Evolutionary conservation across 2,888 invertebrate species (phyloP).

Genomic region (Chloromyia formosa): DNA sequence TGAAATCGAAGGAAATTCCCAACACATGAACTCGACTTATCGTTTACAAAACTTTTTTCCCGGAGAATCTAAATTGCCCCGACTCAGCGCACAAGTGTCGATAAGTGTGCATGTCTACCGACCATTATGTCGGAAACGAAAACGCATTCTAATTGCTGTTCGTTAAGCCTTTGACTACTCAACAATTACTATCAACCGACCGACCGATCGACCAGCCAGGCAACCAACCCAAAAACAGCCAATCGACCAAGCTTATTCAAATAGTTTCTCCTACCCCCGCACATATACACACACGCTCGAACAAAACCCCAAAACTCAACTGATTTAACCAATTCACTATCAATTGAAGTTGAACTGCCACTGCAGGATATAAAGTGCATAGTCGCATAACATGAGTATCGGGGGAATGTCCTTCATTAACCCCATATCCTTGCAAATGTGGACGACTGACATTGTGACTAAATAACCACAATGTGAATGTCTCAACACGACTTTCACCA

Average conservation of each 20-base stretch:
- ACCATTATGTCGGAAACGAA: slow-evolving; percentile 21
- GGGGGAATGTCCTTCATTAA: slow-evolving; percentile 12
- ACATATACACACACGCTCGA: too few relatives aligned
- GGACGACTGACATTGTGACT: slow-evolving; percentile 28
- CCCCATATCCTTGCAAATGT: slow-evolving; percentile 12
- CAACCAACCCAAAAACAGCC: slow-evolving; percentile 1
- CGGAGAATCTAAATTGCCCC: neutral
- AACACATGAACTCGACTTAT: too few relatives aligned
- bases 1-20: neutral
- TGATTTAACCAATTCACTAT: slow-evolving; percentile 34
- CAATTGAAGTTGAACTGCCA: slow-evolving; percentile 26
- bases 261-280: slow-evolving; percentile 1
- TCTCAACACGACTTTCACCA: slow-evolving; percentile 25
- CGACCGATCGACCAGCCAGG: too few relatives aligned
- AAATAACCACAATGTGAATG: slow-evolving; percentile 26
- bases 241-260: slow-evolving; percentile 34
- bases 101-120: slow-evolving; percentile 20
- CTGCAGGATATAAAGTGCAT: slow-evolving; percentile 14
- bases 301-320: slow-evolving; percentile 16
- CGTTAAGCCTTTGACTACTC: slow-evolving; percentile 29
- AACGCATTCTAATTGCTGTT: slow-evolving; percentile 33
- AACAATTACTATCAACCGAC: slow-evolving; percentile 27
- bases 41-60: slow-evolving; percentile 7
- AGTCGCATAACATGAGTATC: slow-evolving; percentile 16
- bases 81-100: neutral